A percentile compares a stretch with the other conserved stretches of the same genome.
Conservation (phyloP, 2,888 invertebrate species). For the Ennomos erosarius region DNA sequence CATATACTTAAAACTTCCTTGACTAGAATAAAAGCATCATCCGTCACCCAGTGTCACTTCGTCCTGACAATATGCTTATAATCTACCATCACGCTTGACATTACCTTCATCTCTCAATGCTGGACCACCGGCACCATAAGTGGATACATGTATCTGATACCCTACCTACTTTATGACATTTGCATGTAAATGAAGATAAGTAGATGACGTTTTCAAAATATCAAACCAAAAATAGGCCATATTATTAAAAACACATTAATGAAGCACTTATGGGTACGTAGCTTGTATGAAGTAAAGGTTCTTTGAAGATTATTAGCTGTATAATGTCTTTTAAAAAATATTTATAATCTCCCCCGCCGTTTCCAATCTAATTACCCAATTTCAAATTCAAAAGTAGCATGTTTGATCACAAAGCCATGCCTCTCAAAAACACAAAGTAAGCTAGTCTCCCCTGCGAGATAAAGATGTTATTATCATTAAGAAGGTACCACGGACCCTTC, state of each 20-base stretch:
- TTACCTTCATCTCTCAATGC: slow-evolving; percentile 42
- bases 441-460: slow-evolving; percentile 41
- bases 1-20: no score
- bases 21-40: slow-evolving; percentile 34
- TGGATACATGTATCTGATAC: slow-evolving; percentile 21
- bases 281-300: not conserved
- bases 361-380: slow-evolving; percentile 30
- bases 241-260: not conserved
- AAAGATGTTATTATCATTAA: slow-evolving; percentile 51
- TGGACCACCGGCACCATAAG: slow-evolving; percentile 36
- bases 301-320: slow-evolving; percentile 1
- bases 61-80: slow-evolving; percentile 37
- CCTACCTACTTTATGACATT: slow-evolving; percentile 14
- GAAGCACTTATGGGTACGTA: no score
- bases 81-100: slow-evolving; percentile 43
- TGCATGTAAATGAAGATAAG: slow-evolving; percentile 1
- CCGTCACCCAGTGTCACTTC: slow-evolving; percentile 37
- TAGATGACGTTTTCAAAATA: slow-evolving; percentile 1
- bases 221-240: not conserved
- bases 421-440: slow-evolving; percentile 37
- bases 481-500: slow-evolving; percentile 41
- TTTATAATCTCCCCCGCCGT: slow-evolving; percentile 11
- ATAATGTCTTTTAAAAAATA: slow-evolving; percentile 4
- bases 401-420: slow-evolving; percentile 30
- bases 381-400: slow-evolving; percentile 37